Evolutionary conservation across 1,140 invertebrate genomes (phyloP).

Genomic region (Hylaeus anthracinus): DNA sequence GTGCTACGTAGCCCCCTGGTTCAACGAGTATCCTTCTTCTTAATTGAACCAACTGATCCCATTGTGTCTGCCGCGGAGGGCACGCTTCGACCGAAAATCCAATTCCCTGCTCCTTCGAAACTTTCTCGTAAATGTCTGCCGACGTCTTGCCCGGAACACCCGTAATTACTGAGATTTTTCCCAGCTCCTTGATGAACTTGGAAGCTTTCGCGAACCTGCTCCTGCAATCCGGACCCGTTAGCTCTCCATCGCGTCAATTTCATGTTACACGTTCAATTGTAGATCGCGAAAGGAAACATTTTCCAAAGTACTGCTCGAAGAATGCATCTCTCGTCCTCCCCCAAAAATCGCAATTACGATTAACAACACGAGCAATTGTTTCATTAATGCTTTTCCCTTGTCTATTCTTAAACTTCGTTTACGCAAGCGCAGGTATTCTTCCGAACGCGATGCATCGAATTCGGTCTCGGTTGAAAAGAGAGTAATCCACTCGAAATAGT

Average conservation of each 20-base stretch:
- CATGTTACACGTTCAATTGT: no score
- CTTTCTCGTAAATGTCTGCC: conserved; percentile 1
- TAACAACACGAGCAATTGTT: no score
- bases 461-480: no score
- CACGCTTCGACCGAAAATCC: conserved; percentile 25
- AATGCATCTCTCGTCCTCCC: no score
- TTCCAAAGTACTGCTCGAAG: no score
- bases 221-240: neutral
- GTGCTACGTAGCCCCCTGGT: conserved; percentile 28
- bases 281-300: no score
- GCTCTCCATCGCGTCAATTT: no score
- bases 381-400: neutral
- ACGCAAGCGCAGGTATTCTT: neutral
- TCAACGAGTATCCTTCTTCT: conserved; percentile 34
- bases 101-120: conserved; percentile 4
- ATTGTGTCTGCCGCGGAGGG: conserved; percentile 17
- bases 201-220: neutral
- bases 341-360: no score
- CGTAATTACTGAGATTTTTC: conserved; percentile 32
- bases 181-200: neutral
- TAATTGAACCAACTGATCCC: conserved; percentile 43
- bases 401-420: neutral
- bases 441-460: neutral
- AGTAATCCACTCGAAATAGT: neutral
- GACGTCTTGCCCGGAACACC: neutral